Evolutionary conservation across 2,888 invertebrate genomes (phyloP).

Genomic region (Timandra comae): DNA sequence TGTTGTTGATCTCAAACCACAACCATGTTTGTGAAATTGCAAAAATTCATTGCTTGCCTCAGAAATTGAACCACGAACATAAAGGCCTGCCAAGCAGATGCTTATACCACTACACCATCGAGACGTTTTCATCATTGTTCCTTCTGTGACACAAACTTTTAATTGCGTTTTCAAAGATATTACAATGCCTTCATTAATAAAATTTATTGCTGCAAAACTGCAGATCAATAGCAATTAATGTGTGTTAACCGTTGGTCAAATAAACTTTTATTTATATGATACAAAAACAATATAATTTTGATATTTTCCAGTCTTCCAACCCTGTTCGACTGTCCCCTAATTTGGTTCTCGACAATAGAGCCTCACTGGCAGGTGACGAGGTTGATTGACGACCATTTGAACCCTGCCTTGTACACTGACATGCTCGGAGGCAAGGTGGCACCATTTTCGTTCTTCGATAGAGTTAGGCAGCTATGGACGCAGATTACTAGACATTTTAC

Average conservation of each 20-base stretch:
- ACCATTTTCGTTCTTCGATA: conserved; percentile 31
- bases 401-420: conserved; percentile 30
- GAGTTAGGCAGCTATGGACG: conserved; percentile 27
- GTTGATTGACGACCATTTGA: conserved; percentile 29
- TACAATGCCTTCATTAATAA: no score
- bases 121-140: no score
- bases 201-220: background rate
- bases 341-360: conserved; percentile 38
- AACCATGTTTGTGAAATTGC: no score
- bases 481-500: conserved; percentile 11
- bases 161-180: no score
- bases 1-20: no score
- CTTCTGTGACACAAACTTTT: no score
- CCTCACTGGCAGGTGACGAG: conserved; percentile 28
- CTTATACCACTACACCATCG: no score
- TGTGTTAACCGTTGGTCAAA: no score
- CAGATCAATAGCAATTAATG: background rate
- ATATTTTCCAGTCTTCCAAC: background rate
- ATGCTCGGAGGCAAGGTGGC: conserved; percentile 14
- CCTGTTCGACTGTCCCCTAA: conserved; percentile 31
- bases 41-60: no score
- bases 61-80: no score
- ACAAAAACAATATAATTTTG: background rate
- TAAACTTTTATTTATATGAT: no score
- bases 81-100: no score